Evolutionary conservation across 2,888 invertebrate species (phyloP).

Genomic region (Seira musarum): DNA sequence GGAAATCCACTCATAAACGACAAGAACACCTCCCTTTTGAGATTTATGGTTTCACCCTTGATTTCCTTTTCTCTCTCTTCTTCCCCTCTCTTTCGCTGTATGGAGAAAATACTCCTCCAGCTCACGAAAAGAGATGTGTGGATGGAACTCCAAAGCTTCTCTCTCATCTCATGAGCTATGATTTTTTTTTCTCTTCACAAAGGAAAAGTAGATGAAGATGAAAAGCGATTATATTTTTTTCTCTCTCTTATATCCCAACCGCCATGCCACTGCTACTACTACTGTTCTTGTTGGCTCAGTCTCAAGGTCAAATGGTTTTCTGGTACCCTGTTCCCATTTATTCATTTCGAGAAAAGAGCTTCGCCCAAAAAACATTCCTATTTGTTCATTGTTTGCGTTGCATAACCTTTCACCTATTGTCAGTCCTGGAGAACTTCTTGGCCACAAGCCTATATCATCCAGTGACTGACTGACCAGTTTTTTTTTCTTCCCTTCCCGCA

Average conservation of each 20-base stretch:
- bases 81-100: no score
- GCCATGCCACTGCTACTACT: no score
- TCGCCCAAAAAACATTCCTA: neutral
- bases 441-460: no score
- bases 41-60: conserved; percentile 39
- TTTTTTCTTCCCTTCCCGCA: no score
- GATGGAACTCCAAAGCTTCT: neutral
- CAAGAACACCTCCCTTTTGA: conserved; percentile 22
- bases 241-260: no score
- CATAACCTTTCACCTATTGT: neutral
- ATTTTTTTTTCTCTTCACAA: no score
- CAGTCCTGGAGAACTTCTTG: neutral
- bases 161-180: neutral
- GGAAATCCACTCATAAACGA: neutral
- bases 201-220: neutral
- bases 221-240: neutral
- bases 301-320: neutral
- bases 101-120: neutral
- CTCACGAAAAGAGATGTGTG: neutral
- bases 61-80: conserved; percentile 24
- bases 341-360: neutral
- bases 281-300: neutral
- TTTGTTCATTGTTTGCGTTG: neutral
- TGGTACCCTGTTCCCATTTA: neutral
- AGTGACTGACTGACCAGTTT: no score